Conservation (phyloP, 2,797 vertebrate species). For the Gastrophryne carolinensis region DNA sequence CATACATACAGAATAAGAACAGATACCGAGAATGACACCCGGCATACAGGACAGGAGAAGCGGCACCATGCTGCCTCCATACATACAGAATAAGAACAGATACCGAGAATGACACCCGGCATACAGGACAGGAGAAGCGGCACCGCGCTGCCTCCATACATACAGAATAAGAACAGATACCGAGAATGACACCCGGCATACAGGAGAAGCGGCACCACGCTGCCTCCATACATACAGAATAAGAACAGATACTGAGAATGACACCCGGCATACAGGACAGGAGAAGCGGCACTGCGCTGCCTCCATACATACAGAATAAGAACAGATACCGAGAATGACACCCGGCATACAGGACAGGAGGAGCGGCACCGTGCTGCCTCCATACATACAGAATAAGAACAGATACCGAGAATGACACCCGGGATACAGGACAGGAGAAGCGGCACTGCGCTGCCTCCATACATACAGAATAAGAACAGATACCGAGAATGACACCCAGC, state of each 20-base stretch:
- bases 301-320: no score
- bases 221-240: no score
- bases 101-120: no score
- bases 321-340: not conserved
- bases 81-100: not conserved
- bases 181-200: not conserved
- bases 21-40: not conserved
- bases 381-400: no score
- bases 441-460: rapidly evolving
- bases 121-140: not conserved
- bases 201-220: rapidly evolving
- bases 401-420: not conserved
- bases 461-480: not conserved
- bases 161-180: not conserved
- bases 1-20: no score
- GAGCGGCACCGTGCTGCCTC: rapidly evolving
- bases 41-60: not conserved
- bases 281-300: rapidly evolving
- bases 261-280: no score
- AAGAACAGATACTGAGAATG: not conserved
- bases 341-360: not conserved
- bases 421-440: not conserved
- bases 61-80: rapidly evolving
- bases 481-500: not conserved
- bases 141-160: no score